A percentile compares a stretch with the other conserved stretches of the same genome.
Evolutionary conservation across 2,888 invertebrate species (phyloP).

Genomic region (Vannuccia rotundouncinata): DNA sequence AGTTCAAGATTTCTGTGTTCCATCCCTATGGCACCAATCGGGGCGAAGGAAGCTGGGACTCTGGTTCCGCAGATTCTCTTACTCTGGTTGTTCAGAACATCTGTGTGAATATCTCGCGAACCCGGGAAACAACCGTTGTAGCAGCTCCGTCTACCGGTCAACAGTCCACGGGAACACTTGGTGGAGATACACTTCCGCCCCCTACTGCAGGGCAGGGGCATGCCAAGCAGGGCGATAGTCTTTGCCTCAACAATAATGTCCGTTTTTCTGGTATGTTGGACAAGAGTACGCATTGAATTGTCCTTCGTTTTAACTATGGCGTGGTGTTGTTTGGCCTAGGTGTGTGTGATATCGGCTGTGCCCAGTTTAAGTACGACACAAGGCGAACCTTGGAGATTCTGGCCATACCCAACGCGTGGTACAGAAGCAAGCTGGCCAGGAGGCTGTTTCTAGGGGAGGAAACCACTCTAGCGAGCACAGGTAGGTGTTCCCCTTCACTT

Average conservation of each 20-base stretch:
- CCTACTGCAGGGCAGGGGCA: neutral
- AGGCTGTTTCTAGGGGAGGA: conserved; percentile 66
- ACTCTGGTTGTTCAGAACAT: conserved; percentile 94
- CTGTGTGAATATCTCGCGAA: conserved; percentile 81
- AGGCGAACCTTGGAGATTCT: conserved; percentile 87
- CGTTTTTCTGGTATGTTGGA: conserved; percentile 70
- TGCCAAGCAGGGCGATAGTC: conserved; percentile 39
- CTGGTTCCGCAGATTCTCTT: conserved; percentile 82
- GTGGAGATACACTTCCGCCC: neutral
- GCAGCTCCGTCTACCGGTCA: neutral
- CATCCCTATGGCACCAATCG: conserved; percentile 72
- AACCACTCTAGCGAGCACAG: conserved; percentile 58
- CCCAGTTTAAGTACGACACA: conserved; percentile 93
- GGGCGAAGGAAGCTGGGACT: conserved; percentile 27
- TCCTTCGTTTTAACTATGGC: neutral
- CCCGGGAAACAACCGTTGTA: conserved; percentile 27
- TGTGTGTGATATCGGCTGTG: conserved; percentile 81
- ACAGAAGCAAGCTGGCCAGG: conserved; percentile 77
- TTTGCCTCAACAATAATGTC: conserved; percentile 61
- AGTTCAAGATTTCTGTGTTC: conserved; percentile 94
- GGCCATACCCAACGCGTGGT: conserved; percentile 98
- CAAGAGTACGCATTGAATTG: conserved; percentile 49
- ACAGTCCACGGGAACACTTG: neutral
- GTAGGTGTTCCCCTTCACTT: neutral
- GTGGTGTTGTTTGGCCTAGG: conserved; percentile 57